These are phyloP conservation scores for Agrochola macilenta DNA, from an alignment of 2,888 invertebrate genomes.

Conservation along the genomic window DNA sequence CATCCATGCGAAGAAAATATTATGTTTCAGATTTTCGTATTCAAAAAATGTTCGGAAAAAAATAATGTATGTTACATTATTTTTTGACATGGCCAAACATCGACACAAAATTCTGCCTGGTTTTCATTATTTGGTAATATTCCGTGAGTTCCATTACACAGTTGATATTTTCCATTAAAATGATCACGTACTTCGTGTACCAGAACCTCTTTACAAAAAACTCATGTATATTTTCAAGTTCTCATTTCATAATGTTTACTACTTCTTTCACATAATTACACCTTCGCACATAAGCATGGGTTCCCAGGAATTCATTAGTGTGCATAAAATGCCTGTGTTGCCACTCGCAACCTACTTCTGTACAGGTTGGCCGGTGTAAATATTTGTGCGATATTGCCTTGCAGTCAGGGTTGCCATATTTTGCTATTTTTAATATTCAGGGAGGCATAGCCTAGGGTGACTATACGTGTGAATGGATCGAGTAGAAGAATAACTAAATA, in stretches of 20 bases:
- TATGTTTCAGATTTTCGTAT: slow-evolving; percentile 18
- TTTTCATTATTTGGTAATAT: slow-evolving; percentile 33
- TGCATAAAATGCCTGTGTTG: slow-evolving; percentile 59
- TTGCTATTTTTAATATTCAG: slow-evolving; percentile 30
- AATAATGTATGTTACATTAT: too few relatives aligned
- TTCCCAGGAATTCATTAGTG: slow-evolving; percentile 54
- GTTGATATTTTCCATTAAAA: slow-evolving; percentile 44
- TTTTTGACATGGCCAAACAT: slow-evolving; percentile 15
- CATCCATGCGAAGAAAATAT: slow-evolving; percentile 17
- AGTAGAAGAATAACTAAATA: background rate
- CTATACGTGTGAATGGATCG: background rate
- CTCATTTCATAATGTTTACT: background rate
- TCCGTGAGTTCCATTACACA: slow-evolving; percentile 35
- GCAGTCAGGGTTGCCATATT: slow-evolving; percentile 41
- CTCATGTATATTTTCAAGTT: background rate
- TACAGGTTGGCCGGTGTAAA: slow-evolving; percentile 50
- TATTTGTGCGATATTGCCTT: slow-evolving; percentile 60
- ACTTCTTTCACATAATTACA: slow-evolving; percentile 37
- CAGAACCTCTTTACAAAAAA: background rate
- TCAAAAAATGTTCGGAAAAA: slow-evolving; percentile 7
- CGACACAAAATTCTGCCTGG: slow-evolving; percentile 10
- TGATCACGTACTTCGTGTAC: slow-evolving; percentile 22
- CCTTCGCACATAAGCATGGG: slow-evolving; percentile 21
- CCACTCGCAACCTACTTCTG: slow-evolving; percentile 60
- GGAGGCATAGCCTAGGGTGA: background rate